These are phyloP conservation scores for Lepidocyrtinus sp. DNA, from an alignment of 2,888 invertebrate genomes.

Conservation along the genomic window DNA sequence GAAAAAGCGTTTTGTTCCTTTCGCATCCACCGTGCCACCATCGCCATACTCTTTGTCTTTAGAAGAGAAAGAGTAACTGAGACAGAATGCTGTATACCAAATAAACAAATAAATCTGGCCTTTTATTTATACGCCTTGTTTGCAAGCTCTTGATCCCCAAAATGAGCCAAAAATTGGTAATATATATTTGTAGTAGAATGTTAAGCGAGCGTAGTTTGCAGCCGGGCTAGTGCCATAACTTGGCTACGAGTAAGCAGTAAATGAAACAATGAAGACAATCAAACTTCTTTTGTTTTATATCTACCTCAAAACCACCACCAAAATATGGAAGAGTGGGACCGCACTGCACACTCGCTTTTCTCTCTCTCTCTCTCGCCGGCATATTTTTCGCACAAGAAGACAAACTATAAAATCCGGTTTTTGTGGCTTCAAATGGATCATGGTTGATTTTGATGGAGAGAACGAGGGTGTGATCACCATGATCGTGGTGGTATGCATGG, in stretches of 20 bases:
- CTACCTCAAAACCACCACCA: constrained; percentile 18
- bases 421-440: constrained; percentile 17
- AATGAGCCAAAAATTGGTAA: constrained; percentile 45
- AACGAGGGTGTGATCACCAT: background rate
- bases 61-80: background rate
- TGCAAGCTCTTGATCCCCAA: background rate
- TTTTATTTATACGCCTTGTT: constrained; percentile 3
- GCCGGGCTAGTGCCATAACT: no score
- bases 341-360: background rate
- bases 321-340: background rate
- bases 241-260: no score
- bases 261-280: constrained; percentile 47
- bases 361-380: background rate
- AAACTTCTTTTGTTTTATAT: constrained; percentile 35
- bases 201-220: background rate
- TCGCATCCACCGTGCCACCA: background rate
- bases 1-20: background rate
- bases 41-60: background rate
- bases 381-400: background rate
- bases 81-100: constrained; percentile 1
- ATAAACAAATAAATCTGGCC: constrained; percentile 16
- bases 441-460: constrained; percentile 8
- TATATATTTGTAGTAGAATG: constrained; percentile 14
- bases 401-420: constrained; percentile 26
- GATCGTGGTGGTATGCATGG: background rate